Conservation (phyloP, 2,888 invertebrate species). For the Aelia acuminata region DNA sequence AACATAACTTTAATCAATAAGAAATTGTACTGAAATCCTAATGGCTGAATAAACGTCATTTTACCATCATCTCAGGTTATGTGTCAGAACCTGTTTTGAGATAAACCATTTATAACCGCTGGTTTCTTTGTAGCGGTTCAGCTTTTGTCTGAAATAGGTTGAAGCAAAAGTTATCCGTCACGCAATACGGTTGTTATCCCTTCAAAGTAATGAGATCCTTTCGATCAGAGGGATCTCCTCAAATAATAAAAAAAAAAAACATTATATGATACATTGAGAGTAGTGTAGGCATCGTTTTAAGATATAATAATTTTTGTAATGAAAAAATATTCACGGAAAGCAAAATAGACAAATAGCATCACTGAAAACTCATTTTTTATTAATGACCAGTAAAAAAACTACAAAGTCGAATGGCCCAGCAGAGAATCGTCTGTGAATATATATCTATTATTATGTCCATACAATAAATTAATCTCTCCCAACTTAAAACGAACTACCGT, state of each 20-base stretch:
- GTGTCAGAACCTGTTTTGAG: background rate
- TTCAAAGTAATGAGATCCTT: slow-evolving; percentile 18
- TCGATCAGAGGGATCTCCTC: slow-evolving; percentile 4
- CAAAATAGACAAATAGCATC: too few relatives aligned
- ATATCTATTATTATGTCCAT: too few relatives aligned
- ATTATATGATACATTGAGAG: background rate
- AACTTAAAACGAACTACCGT: too few relatives aligned
- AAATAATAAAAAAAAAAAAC: slow-evolving; percentile 22
- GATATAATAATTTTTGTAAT: background rate
- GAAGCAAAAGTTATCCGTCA: slow-evolving; percentile 3
- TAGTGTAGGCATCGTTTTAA: background rate
- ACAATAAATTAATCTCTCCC: too few relatives aligned
- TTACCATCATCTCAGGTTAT: background rate
- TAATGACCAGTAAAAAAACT: too few relatives aligned
- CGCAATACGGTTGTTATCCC: slow-evolving; percentile 8
- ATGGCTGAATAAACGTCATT: background rate
- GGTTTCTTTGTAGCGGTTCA: background rate
- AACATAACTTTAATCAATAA: slow-evolving; percentile 2
- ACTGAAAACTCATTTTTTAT: too few relatives aligned
- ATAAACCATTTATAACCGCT: background rate
- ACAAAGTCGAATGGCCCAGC: too few relatives aligned
- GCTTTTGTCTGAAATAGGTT: slow-evolving; percentile 14
- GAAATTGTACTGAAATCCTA: slow-evolving; percentile 10
- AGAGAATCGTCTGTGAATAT: too few relatives aligned
- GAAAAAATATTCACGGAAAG: too few relatives aligned